Percentiles rank a stretch among this genome's conserved stretches.
Evolutionary conservation across 2,888 invertebrate species (phyloP).

Genomic region (Cynaeus angustus): DNA sequence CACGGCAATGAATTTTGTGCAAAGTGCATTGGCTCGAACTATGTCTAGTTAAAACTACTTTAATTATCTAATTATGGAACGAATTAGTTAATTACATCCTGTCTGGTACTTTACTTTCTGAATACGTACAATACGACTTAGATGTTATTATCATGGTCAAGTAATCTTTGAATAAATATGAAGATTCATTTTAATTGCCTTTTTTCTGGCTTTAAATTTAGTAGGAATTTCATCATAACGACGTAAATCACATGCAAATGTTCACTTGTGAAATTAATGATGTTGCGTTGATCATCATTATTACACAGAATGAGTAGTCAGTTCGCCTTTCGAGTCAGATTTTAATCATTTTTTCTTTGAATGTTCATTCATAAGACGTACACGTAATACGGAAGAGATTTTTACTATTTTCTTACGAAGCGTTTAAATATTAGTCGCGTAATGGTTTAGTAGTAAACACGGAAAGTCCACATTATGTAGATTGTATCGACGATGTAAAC

Average conservation of each 20-base stretch:
- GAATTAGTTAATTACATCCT: constrained; percentile 35
- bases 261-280: background rate
- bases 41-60: constrained; percentile 1
- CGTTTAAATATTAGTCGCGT: background rate
- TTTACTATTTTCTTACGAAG: constrained; percentile 9
- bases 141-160: constrained; percentile 28
- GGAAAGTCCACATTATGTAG: constrained; percentile 13
- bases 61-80: constrained; percentile 17
- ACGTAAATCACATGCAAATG: constrained; percentile 3
- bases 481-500: constrained; percentile 1
- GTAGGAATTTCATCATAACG: constrained; percentile 5
- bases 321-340: background rate
- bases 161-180: constrained; percentile 30
- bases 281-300: constrained; percentile 1
- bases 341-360: constrained; percentile 9
- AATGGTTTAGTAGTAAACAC: constrained; percentile 18
- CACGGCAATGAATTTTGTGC: constrained; percentile 1
- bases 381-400: constrained; percentile 10
- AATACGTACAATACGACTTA: constrained; percentile 20
- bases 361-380: constrained; percentile 4
- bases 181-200: constrained; percentile 19
- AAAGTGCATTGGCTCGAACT: constrained; percentile 29
- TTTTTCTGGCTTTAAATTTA: constrained; percentile 8
- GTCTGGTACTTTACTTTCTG: constrained; percentile 29
- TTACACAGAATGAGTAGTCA: constrained; percentile 2